Evolutionary conservation across 2,888 invertebrate genomes (phyloP).

Genomic region (Actias luna): DNA sequence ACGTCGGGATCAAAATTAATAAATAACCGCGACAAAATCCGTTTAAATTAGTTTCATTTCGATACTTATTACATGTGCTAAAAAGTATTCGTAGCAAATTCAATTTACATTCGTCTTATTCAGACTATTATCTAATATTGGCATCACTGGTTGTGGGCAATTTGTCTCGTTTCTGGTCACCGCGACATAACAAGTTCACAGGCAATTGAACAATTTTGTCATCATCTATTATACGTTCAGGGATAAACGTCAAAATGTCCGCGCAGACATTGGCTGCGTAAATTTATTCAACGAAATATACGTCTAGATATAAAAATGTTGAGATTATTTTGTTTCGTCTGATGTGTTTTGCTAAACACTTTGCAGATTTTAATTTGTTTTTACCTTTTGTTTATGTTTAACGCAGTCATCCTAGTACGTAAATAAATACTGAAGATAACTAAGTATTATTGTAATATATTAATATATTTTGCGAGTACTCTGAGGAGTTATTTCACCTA

Average conservation of each 20-base stretch:
- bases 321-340: too few relatives aligned
- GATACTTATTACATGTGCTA: background rate
- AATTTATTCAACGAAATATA: background rate
- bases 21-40: too few relatives aligned
- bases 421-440: too few relatives aligned
- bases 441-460: too few relatives aligned
- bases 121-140: slow-evolving; percentile 77
- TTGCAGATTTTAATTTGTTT: too few relatives aligned
- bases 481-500: too few relatives aligned
- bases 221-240: slow-evolving; percentile 57
- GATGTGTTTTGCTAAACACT: too few relatives aligned
- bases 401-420: too few relatives aligned
- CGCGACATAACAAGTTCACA: slow-evolving; percentile 60
- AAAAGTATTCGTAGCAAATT: slow-evolving; percentile 39
- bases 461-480: too few relatives aligned
- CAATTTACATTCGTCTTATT: slow-evolving; percentile 74
- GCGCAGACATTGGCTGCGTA: slow-evolving; percentile 35
- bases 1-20: too few relatives aligned
- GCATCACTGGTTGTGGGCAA: slow-evolving; percentile 57
- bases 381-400: too few relatives aligned
- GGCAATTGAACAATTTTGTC: slow-evolving; percentile 75
- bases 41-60: too few relatives aligned
- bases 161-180: slow-evolving; percentile 53
- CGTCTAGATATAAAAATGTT: background rate
- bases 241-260: slow-evolving; percentile 43